Conservation (phyloP, 2,888 invertebrate genomes). For the Heteropelma amictum region DNA sequence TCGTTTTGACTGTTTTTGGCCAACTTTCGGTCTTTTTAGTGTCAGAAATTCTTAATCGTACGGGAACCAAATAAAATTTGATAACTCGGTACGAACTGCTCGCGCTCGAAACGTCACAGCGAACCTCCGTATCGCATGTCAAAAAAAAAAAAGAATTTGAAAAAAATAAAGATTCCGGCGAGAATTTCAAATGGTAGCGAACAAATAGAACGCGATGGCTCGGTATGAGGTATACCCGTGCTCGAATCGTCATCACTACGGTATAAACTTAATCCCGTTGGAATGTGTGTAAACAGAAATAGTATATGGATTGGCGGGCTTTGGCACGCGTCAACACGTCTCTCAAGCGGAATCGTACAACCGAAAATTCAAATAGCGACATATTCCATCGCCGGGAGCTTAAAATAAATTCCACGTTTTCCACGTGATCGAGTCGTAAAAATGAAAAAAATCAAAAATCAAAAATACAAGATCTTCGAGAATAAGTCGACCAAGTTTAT, state of each 20-base stretch:
- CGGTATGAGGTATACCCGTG: conserved; percentile 5
- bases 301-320: conserved; percentile 22
- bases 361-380: conserved; percentile 13
- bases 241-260: conserved; percentile 37
- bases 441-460: not conserved
- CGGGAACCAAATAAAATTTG: too few relatives aligned
- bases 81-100: not conserved
- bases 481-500: not conserved
- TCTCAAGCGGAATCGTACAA: conserved; percentile 6
- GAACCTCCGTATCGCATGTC: conserved; percentile 26
- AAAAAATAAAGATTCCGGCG: too few relatives aligned
- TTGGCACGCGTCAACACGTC: conserved; percentile 35
- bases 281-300: conserved; percentile 54
- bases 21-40: too few relatives aligned
- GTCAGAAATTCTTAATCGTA: too few relatives aligned
- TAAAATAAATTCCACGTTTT: conserved; percentile 17
- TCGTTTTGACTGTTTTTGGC: too few relatives aligned
- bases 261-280: conserved; percentile 41
- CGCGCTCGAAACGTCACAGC: conserved; percentile 2
- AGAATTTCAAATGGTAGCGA: not conserved
- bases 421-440: not conserved
- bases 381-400: not conserved
- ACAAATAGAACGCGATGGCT: not conserved
- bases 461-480: not conserved
- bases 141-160: not conserved